phyloP scores from a whole-genome alignment of 2,113 vertebrate genomes.

The Oxyura jamaicensis region DNA sequence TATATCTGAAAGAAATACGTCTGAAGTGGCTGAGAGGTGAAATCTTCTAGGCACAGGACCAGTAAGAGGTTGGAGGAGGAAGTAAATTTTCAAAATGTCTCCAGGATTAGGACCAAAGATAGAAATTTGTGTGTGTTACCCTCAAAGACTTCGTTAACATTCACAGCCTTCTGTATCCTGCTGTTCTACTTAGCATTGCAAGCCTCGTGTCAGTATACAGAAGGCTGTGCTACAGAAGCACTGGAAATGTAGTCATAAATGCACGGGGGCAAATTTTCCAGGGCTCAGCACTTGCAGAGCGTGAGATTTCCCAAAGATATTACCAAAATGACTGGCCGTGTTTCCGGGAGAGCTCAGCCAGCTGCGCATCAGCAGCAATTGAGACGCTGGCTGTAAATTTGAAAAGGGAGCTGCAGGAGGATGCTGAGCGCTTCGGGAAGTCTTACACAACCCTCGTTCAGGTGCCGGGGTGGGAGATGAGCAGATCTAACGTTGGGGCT shows the following conservation, averaged over 20 bases:
- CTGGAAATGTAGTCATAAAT: not conserved
- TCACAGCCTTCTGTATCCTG: not conserved
- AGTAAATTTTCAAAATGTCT: not conserved
- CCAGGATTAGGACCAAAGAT: not conserved
- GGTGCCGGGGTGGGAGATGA: not conserved
- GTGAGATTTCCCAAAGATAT: not conserved
- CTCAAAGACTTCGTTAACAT: fast-evolving
- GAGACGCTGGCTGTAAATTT: not conserved
- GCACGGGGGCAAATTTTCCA: not conserved
- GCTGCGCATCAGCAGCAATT: slow-evolving; percentile 39
- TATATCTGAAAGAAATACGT: not conserved
- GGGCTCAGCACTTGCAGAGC: not conserved
- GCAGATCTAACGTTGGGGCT: not conserved
- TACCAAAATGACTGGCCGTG: not conserved
- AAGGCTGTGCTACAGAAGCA: not conserved
- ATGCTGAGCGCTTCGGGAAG: not conserved
- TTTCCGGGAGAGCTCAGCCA: slow-evolving; percentile 10
- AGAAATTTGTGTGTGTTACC: not conserved
- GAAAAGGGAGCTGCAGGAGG: slow-evolving; percentile 2
- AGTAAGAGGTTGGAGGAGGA: not conserved
- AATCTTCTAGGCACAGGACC: not conserved
- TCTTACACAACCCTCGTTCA: not conserved
- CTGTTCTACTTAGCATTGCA: not conserved
- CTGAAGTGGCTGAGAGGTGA: not conserved
- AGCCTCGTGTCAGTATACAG: fast-evolving